phyloP scores from a whole-genome alignment of 1,140 invertebrate species.

The Cotesia glomerata region DNA sequence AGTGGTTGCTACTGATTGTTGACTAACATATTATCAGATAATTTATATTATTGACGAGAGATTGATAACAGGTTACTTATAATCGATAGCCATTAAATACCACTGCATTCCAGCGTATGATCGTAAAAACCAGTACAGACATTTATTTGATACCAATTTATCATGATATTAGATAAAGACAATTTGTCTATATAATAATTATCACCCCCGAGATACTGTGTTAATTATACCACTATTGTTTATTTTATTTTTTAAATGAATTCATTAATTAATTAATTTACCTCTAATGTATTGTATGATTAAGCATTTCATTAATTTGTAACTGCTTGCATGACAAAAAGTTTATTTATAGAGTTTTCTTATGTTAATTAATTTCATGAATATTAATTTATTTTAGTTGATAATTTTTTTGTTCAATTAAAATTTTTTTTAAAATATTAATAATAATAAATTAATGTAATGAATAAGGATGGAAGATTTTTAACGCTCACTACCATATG shows the following conservation, averaged over 20 bases:
- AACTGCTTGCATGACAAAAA: conserved; percentile 2
- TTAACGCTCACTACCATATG: conserved; percentile 13
- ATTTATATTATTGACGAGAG: neutral
- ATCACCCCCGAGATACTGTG: neutral
- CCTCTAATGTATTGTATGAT: conserved; percentile 5
- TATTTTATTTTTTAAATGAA: neutral
- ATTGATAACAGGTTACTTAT: conserved; percentile 2
- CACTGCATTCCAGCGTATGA: conserved; percentile 10
- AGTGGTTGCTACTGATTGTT: too few relatives aligned
- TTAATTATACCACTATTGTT: neutral
- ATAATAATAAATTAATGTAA: conserved; percentile 16
- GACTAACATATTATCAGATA: too few relatives aligned
- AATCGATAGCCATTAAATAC: neutral
- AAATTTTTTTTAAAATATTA: conserved; percentile 4
- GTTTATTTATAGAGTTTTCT: conserved; percentile 2
- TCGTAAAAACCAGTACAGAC: conserved; percentile 6
- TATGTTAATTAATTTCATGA: neutral
- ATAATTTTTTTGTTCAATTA: neutral
- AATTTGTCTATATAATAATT: conserved; percentile 2
- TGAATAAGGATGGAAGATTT: conserved; percentile 2
- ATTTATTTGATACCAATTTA: conserved; percentile 18
- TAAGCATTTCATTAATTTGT: neutral
- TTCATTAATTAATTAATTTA: neutral
- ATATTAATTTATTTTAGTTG: neutral
- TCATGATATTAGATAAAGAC: conserved; percentile 16